These are phyloP conservation scores for Drosophila fulvimacula DNA, from an alignment of 2,888 invertebrate genomes.

Conservation along the genomic window DNA sequence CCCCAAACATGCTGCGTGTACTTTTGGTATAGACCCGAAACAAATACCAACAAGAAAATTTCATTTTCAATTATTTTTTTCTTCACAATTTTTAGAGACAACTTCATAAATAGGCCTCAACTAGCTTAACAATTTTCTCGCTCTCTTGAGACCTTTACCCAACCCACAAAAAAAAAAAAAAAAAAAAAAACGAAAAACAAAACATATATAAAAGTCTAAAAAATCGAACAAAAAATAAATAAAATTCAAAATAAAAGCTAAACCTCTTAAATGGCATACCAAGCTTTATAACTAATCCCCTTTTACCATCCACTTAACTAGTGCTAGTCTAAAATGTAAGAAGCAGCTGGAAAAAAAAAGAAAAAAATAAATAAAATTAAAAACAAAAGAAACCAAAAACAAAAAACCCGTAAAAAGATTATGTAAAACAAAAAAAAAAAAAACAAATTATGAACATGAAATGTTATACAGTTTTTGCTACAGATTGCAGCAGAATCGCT, in stretches of 20 bases:
- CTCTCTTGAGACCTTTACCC: slow-evolving; percentile 47
- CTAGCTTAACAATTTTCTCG: slow-evolving; percentile 51
- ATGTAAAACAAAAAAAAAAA: slow-evolving; percentile 16
- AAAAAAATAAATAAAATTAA: slow-evolving; percentile 8
- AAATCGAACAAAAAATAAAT: slow-evolving; percentile 32
- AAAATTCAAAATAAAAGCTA: slow-evolving; percentile 34
- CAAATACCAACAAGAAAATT: neutral
- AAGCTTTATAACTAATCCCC: slow-evolving; percentile 66
- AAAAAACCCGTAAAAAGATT: slow-evolving; percentile 36
- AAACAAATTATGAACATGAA: slow-evolving; percentile 44
- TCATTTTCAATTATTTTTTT: slow-evolving; percentile 6
- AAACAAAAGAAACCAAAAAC: slow-evolving; percentile 14
- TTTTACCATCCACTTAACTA: slow-evolving; percentile 71
- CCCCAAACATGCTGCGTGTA: slow-evolving; percentile 8
- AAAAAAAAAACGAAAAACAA: slow-evolving; percentile 13
- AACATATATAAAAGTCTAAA: slow-evolving; percentile 22
- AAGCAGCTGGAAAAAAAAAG: slow-evolving; percentile 32
- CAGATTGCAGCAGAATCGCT: slow-evolving; percentile 59
- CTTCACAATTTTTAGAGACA: slow-evolving; percentile 4
- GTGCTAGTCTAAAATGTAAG: slow-evolving; percentile 58
- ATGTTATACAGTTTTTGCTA: slow-evolving; percentile 62
- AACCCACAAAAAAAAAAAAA: slow-evolving; percentile 19
- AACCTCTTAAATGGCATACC: slow-evolving; percentile 57
- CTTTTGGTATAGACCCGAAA: slow-evolving; percentile 4
- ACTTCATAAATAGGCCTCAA: slow-evolving; percentile 46